Base-by-base conservation (phyloP, 2,113 vertebrate genomes). In the Calidris pugnax region DNA sequence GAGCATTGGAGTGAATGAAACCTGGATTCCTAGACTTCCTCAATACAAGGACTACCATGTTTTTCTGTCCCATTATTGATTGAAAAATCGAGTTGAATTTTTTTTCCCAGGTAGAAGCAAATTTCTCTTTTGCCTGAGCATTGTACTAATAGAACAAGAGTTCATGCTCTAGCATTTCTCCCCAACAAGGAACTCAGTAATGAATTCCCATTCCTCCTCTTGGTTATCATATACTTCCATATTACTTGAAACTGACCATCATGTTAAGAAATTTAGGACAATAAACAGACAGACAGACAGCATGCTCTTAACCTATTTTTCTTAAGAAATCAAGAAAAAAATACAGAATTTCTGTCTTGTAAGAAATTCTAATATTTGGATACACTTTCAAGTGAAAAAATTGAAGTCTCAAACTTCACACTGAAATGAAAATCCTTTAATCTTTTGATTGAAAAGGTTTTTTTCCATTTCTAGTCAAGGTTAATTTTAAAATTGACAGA, bases 21-120 rank as follows among this genome's bases (percentile, higher is more conserved):
- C 28, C 17, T 74, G 10, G 13, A 32, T 45, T 83, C 16, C 7
- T 47, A 66, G 22, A n/a, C 32, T 81, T 71, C 37, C 12, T 47
- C 50, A 77, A 32, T 66, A 37, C 6, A 35, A 35, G 15, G 3
- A 6, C 50, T 72, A 19, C 3, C 11, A 3, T 51, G 13, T 7
- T 76, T 60, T 60, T 59, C 4, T n/a, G 7, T 60, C 37, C 64
- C 2, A 0, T 24, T 55, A 47, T 39, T 56, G 27, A 56, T 15
- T 0, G 0, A 90, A 93, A 85, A 33, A 0, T 0, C 4, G 14
- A 2, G 5, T 41, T 75, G 17, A 56, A 8, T 0, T 30, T 35
- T 47, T 51, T 85, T 56, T 3, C 16, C 33, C 2, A 48, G 8
- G 7, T 35, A 53, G 27, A 69, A 48, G 9, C 2, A 48, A 43